These are phyloP conservation scores for Odocoileus virginianus DNA, from an alignment of 2,113 vertebrate genomes.

Conservation along the genomic window DNA sequence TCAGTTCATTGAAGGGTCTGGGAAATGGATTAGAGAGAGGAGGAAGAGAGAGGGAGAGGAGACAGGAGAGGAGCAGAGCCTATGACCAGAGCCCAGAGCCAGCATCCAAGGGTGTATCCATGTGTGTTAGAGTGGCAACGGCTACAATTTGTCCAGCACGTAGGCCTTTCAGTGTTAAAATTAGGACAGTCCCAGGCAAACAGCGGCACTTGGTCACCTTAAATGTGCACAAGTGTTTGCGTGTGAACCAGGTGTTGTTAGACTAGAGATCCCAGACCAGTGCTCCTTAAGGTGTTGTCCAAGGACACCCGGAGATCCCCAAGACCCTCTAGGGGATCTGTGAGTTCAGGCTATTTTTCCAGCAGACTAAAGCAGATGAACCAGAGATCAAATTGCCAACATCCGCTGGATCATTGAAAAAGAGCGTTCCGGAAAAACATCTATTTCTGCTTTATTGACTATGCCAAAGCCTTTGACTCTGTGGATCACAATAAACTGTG, in stretches of 20 bases:
- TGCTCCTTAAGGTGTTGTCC: neutral
- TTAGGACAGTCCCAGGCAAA: neutral
- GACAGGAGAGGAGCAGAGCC: neutral
- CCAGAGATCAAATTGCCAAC: no score
- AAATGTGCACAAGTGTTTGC: no score
- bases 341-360: neutral
- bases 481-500: no score
- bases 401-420: no score
- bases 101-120: accelerated
- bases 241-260: neutral
- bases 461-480: no score
- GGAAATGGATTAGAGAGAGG: neutral
- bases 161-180: neutral
- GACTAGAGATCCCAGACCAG: neutral
- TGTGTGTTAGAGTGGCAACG: neutral
- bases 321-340: neutral
- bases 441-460: no score
- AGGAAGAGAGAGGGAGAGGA: neutral
- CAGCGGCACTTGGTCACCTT: neutral
- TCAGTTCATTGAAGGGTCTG: neutral
- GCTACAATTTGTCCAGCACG: neutral
- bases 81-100: neutral
- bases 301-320: neutral
- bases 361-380: neutral
- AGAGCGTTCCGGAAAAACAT: no score